A percentile compares a stretch with the other conserved stretches of the same genome.
These are phyloP conservation scores for Ormyrus pomaceus DNA, from an alignment of 2,888 invertebrate species.

Conservation along the genomic window DNA sequence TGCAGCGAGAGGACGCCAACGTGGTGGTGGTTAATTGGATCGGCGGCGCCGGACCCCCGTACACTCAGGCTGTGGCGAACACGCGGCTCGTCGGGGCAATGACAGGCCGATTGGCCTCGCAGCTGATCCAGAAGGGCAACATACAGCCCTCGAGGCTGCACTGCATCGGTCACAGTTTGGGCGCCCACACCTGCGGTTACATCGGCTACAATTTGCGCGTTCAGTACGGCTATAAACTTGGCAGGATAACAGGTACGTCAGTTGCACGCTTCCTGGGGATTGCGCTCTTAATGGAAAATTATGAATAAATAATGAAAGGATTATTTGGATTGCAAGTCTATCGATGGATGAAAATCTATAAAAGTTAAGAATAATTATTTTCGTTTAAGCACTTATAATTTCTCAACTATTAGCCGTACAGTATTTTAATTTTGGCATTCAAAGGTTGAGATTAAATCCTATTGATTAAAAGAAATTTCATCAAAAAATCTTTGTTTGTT, in stretches of 20 bases:
- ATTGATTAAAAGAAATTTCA: too few relatives aligned
- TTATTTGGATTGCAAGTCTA: too few relatives aligned
- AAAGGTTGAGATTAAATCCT: too few relatives aligned
- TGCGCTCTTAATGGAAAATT: too few relatives aligned
- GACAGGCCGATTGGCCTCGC: constrained; percentile 83
- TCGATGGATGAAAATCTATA: too few relatives aligned
- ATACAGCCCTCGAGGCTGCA: constrained; percentile 81
- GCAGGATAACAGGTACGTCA: constrained; percentile 84
- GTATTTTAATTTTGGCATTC: too few relatives aligned
- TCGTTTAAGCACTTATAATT: too few relatives aligned
- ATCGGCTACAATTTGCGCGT: constrained; percentile 85
- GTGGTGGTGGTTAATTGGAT: constrained; percentile 92
- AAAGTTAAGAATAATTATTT: too few relatives aligned
- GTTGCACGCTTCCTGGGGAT: too few relatives aligned
- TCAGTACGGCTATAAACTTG: constrained; percentile 80
- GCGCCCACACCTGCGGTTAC: constrained; percentile 90
- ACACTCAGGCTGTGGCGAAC: constrained; percentile 94
- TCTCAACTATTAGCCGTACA: too few relatives aligned
- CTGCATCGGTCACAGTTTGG: constrained; percentile 90
- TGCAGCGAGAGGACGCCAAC: constrained; percentile 84
- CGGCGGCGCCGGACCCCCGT: constrained; percentile 90
- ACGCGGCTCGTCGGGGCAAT: constrained; percentile 91
- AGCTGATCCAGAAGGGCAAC: constrained; percentile 74
- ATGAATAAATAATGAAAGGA: too few relatives aligned
- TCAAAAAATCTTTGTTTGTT: too few relatives aligned